Evolutionary conservation across 2,797 vertebrate genomes (phyloP).

Genomic region (Tolypeutes matacus): DNA sequence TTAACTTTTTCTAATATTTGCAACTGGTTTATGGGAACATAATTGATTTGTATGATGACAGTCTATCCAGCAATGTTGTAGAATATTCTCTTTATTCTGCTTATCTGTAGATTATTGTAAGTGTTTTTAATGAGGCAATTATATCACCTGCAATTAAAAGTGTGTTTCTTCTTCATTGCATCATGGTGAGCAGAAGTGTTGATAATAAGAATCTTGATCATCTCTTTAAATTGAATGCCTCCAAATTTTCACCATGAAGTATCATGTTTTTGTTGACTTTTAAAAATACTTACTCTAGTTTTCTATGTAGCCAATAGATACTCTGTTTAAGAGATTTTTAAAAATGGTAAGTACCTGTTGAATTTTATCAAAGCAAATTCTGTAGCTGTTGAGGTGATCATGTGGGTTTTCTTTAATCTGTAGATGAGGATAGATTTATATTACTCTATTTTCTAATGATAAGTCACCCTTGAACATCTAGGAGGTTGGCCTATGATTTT

Average conservation of each 20-base stretch:
- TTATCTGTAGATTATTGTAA: conserved; percentile 1
- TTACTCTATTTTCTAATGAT: conserved; percentile 2
- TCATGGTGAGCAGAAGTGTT: background rate
- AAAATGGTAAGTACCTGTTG: background rate
- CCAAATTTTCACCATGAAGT: background rate
- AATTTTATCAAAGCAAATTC: conserved; percentile 39
- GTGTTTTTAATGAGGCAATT: conserved; percentile 29
- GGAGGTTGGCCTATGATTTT: background rate
- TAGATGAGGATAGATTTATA: background rate
- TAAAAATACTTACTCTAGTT: background rate
- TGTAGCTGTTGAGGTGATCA: background rate
- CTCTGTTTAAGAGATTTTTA: background rate
- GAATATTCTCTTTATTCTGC: conserved; percentile 31
- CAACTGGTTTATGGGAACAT: conserved; percentile 40
- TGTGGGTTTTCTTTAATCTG: background rate
- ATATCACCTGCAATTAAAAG: background rate
- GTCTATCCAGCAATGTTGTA: background rate
- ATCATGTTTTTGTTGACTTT: background rate
- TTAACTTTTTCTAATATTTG: conserved; percentile 37
- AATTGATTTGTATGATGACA: conserved; percentile 20
- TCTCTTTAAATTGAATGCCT: background rate
- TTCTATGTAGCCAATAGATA: background rate
- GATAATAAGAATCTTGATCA: background rate
- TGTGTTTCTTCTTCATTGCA: background rate
- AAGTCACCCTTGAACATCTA: background rate